A percentile compares a stretch with the other conserved stretches of the same genome.
Conservation (phyloP, 2,888 invertebrate species). For the Habroteleia sp. region DNA sequence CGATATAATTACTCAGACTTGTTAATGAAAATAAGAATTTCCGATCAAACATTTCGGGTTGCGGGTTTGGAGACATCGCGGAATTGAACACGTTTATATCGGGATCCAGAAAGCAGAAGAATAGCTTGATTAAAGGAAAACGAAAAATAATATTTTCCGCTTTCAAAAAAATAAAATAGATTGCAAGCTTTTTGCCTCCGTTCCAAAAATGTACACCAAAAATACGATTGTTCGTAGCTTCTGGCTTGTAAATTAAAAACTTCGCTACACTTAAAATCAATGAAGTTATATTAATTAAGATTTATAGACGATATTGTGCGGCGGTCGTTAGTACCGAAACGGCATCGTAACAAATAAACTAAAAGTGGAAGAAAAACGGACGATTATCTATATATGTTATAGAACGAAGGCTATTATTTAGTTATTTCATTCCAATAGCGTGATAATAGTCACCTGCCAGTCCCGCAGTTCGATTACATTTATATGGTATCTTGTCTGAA, state of each 20-base stretch:
- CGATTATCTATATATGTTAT: constrained; percentile 1
- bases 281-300: constrained; percentile 38
- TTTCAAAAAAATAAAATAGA: too few relatives aligned
- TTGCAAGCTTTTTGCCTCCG: too few relatives aligned
- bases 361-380: too few relatives aligned
- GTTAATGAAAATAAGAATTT: too few relatives aligned
- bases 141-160: too few relatives aligned
- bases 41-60: too few relatives aligned
- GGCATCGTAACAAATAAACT: constrained; percentile 14
- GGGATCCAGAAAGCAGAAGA: too few relatives aligned
- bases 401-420: constrained; percentile 39
- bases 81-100: too few relatives aligned
- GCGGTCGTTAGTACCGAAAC: constrained; percentile 6
- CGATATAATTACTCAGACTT: too few relatives aligned
- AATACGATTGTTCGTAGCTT: constrained; percentile 21
- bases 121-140: too few relatives aligned
- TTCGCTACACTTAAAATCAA: constrained; percentile 32
- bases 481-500: constrained; percentile 54
- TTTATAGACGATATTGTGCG: constrained; percentile 20
- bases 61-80: too few relatives aligned
- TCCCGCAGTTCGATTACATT: constrained; percentile 53
- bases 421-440: constrained; percentile 37
- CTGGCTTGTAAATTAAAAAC: constrained; percentile 22
- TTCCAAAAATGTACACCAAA: constrained; percentile 15
- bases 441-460: constrained; percentile 53